Evolutionary conservation across 30 jellyfish, hydroid and myxozoan genomes (phyloP).

Genomic region (Aurelia sp.): DNA sequence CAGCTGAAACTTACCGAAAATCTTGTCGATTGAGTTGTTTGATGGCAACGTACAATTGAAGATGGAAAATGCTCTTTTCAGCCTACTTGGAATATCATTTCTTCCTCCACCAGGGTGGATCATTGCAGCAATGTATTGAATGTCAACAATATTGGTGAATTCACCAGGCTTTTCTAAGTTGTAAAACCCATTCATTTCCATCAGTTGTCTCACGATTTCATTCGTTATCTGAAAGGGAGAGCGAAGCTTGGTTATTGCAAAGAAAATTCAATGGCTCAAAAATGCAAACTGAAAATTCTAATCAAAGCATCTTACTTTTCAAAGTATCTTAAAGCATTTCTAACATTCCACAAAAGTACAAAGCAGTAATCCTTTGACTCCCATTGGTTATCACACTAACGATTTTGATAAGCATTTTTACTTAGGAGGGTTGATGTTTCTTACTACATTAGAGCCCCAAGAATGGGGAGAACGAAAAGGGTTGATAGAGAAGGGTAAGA

Average conservation of each 20-base stretch:
- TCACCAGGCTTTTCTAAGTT: constrained; percentile 97
- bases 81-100: constrained; percentile 93
- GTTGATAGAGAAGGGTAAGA: too few species aligned
- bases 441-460: too few species aligned
- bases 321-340: too few species aligned
- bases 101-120: constrained; percentile 99
- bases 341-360: too few species aligned
- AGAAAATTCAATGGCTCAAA: too few species aligned
- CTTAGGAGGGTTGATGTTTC: too few species aligned
- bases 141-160: constrained; percentile 89
- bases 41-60: constrained; percentile 97
- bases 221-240: constrained; percentile 74
- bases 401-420: too few species aligned
- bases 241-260: neutral
- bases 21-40: constrained; percentile 89
- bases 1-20: constrained; percentile 65
- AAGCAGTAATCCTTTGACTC: too few species aligned
- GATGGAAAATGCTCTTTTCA: constrained; percentile 87
- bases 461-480: too few species aligned
- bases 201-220: constrained; percentile 90
- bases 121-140: constrained; percentile 96
- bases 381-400: too few species aligned
- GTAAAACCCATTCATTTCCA: constrained; percentile 94
- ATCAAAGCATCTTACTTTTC: too few species aligned
- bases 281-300: too few species aligned